These are phyloP conservation scores for Eriosoma lanigerum DNA, from an alignment of 1,140 invertebrate species.

Conservation along the genomic window DNA sequence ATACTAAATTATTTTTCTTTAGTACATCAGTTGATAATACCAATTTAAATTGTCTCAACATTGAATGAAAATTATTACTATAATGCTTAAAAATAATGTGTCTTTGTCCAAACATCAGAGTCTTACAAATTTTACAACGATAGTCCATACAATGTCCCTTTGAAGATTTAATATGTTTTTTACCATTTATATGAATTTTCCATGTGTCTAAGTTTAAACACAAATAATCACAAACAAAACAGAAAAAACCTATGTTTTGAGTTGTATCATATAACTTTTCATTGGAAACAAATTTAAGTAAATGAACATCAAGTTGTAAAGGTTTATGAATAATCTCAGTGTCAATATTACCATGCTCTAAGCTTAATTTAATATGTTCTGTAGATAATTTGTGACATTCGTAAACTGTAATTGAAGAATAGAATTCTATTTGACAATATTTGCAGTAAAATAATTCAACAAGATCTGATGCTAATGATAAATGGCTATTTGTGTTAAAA, in stretches of 20 bases:
- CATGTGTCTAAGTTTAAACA: slow-evolving; percentile 6
- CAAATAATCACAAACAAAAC: slow-evolving; percentile 39
- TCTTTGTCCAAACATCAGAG: slow-evolving; percentile 30
- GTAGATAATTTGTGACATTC: slow-evolving; percentile 6
- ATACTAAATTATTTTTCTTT: background rate
- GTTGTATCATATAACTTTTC: slow-evolving; percentile 29
- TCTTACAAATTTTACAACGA: slow-evolving; percentile 46
- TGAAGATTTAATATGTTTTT: slow-evolving; percentile 7
- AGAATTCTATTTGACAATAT: slow-evolving; percentile 39
- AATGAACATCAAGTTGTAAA: background rate
- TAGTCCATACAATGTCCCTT: slow-evolving; percentile 5
- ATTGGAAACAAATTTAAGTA: slow-evolving; percentile 24
- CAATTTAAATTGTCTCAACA: slow-evolving; percentile 13
- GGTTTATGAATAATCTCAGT: background rate
- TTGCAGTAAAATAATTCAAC: slow-evolving; percentile 42
- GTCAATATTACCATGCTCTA: background rate
- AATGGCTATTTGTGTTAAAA: slow-evolving; percentile 32
- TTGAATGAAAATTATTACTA: slow-evolving; percentile 29
- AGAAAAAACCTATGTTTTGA: slow-evolving; percentile 28
- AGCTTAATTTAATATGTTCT: slow-evolving; percentile 35
- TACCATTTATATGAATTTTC: slow-evolving; percentile 30
- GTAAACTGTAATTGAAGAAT: background rate
- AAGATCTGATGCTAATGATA: slow-evolving; percentile 13
- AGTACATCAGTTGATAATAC: background rate
- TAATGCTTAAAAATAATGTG: slow-evolving; percentile 33